Evolutionary conservation across 2,797 vertebrate genomes (phyloP).

Genomic region (Parambassis ranga): DNA sequence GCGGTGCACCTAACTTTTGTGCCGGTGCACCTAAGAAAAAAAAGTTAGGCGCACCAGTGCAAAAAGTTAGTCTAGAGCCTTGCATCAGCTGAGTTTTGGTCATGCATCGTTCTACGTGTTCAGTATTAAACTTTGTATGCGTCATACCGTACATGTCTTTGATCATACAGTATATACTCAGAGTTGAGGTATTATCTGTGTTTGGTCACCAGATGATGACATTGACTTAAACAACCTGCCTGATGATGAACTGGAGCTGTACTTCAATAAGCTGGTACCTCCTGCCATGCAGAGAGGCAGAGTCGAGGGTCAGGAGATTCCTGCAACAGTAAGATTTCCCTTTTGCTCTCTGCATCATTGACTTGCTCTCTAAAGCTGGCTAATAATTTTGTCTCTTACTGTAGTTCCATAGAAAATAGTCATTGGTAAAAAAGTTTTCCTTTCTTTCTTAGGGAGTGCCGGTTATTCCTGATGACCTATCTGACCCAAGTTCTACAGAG

Average conservation of each 20-base stretch:
- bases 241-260: conserved; percentile 89
- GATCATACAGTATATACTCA: not conserved
- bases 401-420: no score
- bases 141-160: not conserved
- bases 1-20: no score
- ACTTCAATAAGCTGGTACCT: conserved; percentile 89
- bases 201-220: conserved; percentile 80
- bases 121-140: not conserved
- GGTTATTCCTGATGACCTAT: conserved; percentile 27
- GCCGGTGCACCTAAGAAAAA: no score
- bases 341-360: not conserved
- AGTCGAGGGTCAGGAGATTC: conserved; percentile 82
- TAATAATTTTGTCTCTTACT: no score
- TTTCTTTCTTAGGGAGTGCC: conserved; percentile 51
- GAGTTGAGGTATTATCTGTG: not conserved
- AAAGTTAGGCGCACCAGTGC: no score
- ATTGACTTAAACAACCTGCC: conserved; percentile 88
- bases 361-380: not conserved
- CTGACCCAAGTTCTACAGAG: conserved; percentile 60
- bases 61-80: no score
- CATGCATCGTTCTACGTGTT: no score
- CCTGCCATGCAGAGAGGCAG: conserved; percentile 85
- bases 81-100: not conserved
- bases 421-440: no score
- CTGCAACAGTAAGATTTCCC: conserved; percentile 64